Evolutionary conservation across 2,888 invertebrate genomes (phyloP).

Genomic region (Pseudococcus viburni): DNA sequence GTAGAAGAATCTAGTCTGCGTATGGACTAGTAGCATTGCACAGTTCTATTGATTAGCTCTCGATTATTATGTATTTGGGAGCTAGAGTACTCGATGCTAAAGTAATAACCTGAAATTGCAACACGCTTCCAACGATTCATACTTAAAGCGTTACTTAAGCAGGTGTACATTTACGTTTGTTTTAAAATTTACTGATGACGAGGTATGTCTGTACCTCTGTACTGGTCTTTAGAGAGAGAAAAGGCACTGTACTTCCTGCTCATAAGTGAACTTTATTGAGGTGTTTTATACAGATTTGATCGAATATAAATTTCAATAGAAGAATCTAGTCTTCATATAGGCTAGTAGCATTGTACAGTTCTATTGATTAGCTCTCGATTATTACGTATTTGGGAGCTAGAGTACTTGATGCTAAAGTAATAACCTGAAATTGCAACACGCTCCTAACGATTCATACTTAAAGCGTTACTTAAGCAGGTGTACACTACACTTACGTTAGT

Average conservation of each 20-base stretch:
- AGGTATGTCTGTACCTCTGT: background rate
- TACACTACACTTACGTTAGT: conserved; percentile 26
- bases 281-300: too few relatives aligned
- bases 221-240: too few relatives aligned
- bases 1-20: background rate
- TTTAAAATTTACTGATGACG: background rate
- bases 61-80: background rate
- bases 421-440: conserved; percentile 63
- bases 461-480: conserved; percentile 62
- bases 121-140: conserved; percentile 61
- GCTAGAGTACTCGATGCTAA: conserved; percentile 37
- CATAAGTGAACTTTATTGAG: too few relatives aligned
- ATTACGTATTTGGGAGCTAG: background rate
- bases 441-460: conserved; percentile 60
- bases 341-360: background rate
- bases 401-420: conserved; percentile 56
- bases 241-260: too few relatives aligned
- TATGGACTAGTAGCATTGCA: background rate
- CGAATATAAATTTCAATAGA: too few relatives aligned
- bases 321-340: too few relatives aligned
- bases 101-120: conserved; percentile 63
- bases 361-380: background rate
- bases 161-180: conserved; percentile 46
- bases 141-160: conserved; percentile 62
- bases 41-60: background rate